Evolutionary conservation across 2,113 vertebrate genomes (phyloP), one percentile per base, ranked within the genome.

Genomic region (Onychorhynchus coronatus): DNA sequence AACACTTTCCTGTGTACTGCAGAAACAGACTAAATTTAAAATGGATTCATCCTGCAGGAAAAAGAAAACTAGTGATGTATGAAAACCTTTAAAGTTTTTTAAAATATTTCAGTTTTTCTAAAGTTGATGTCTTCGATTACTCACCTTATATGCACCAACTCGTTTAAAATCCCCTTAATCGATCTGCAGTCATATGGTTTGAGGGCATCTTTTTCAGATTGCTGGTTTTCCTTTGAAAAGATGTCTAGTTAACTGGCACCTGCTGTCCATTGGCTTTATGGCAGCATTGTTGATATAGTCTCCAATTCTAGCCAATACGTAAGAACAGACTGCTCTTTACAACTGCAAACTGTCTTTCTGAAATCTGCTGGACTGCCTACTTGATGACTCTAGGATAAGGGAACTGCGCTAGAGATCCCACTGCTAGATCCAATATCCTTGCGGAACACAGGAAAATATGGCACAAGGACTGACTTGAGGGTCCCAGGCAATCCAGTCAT

Each of bases 211-310:
- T 62, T 92, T 89, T 30, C 70, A 85, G 22, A 75, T 49, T 71
- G 5, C 31, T 68, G 8, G 11, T 65, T 73, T 92, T 79, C 31
- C 27, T 86, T 63, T 91, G 66, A 80, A 93, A 95, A 83, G 18
- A 49, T 49, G n/a, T 89, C 49, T 65, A 72, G 62, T 1, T 79
- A 46, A 53, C 46, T 49, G 58, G 58, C 71, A 85, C 16, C 42
- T 80, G 42, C 42, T 88, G 79, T 14, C 86, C 72, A 55, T 80
- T 84, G 88, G 24, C 91, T 92, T 84, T 21, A 55, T 67, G 58
- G 35, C 25, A 92, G 27, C 6, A 8, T n/a, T 94, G 53, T 95
- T 91, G n/a, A 68, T 93, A 76, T 62, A 58, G n/a, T 75, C 41
- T 82, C 58, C 78, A 92, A 9, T 61, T 55, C 31, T 58, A 81